phyloP scores from a whole-genome alignment of 2,888 invertebrate genomes.

The Meta bourneti region DNA sequence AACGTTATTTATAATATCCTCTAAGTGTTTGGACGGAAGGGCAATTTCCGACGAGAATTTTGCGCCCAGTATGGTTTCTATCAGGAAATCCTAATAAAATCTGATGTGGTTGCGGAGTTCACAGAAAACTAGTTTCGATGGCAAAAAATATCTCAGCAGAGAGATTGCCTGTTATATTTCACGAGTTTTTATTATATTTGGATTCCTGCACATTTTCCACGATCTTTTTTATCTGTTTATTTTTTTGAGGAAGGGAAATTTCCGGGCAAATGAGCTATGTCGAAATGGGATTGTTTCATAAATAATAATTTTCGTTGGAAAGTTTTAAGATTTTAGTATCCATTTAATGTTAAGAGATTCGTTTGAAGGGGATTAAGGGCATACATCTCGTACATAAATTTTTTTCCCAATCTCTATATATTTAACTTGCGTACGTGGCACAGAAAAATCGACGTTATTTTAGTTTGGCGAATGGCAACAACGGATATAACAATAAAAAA shows the following conservation, averaged over 20 bases:
- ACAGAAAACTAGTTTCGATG: not conserved
- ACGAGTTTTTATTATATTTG: not conserved
- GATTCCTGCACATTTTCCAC: not conserved
- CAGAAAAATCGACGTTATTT: too few relatives aligned
- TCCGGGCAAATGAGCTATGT: not conserved
- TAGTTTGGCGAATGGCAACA: too few relatives aligned
- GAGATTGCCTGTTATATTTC: not conserved
- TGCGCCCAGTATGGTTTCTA: not conserved
- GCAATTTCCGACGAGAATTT: conserved; percentile 28
- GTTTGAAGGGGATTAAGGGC: too few relatives aligned
- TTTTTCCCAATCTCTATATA: too few relatives aligned
- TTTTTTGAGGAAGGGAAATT: conserved; percentile 14
- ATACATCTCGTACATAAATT: too few relatives aligned
- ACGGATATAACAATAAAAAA: too few relatives aligned
- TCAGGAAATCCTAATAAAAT: conserved; percentile 33
- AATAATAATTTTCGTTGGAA: too few relatives aligned
- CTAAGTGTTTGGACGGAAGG: conserved; percentile 30
- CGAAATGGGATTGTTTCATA: too few relatives aligned
- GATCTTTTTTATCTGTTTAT: not conserved
- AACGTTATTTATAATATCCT: conserved; percentile 37
- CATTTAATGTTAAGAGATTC: too few relatives aligned
- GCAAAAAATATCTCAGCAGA: not conserved
- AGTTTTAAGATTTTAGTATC: too few relatives aligned
- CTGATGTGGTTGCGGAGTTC: not conserved
- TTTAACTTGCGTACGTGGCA: too few relatives aligned